phyloP scores from a whole-genome alignment of 2,797 vertebrate genomes.

The Pipistrellus pipistrellus region DNA sequence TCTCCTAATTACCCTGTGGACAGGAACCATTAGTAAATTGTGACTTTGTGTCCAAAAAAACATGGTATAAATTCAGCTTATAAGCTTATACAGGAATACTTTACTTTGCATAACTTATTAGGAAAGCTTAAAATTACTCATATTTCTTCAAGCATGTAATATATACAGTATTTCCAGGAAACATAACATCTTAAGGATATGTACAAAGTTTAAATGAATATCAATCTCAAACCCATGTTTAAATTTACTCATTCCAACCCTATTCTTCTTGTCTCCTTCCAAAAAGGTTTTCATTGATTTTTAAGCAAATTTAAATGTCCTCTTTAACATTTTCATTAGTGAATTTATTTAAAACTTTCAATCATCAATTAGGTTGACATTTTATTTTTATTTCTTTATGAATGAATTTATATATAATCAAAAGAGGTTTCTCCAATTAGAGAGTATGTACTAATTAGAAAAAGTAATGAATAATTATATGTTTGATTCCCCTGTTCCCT shows the following conservation, averaged over 20 bases:
- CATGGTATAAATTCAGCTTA: neutral
- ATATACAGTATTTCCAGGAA: neutral
- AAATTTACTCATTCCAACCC: neutral
- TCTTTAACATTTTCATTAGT: neutral
- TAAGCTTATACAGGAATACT: neutral
- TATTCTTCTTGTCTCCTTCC: neutral
- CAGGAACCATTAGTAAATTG: neutral
- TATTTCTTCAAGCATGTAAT: neutral
- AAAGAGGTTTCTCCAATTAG: neutral
- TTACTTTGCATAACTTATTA: slow-evolving; percentile 11
- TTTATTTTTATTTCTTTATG: slow-evolving; percentile 15
- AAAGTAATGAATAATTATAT: neutral
- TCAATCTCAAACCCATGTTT: neutral
- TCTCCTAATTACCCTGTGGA: neutral
- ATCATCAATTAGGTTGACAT: neutral
- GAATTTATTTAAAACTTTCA: neutral
- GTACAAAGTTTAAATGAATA: neutral
- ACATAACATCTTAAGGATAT: neutral
- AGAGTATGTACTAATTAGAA: neutral
- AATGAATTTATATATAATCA: neutral
- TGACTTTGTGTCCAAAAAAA: neutral
- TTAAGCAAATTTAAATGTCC: neutral
- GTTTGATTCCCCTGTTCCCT: neutral
- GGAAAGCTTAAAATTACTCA: neutral
- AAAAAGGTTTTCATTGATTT: neutral